Percentiles rank a stretch among this genome's conserved stretches.
phyloP scores from a whole-genome alignment of 2,113 vertebrate species.

The Rhinopithecus roxellana region DNA sequence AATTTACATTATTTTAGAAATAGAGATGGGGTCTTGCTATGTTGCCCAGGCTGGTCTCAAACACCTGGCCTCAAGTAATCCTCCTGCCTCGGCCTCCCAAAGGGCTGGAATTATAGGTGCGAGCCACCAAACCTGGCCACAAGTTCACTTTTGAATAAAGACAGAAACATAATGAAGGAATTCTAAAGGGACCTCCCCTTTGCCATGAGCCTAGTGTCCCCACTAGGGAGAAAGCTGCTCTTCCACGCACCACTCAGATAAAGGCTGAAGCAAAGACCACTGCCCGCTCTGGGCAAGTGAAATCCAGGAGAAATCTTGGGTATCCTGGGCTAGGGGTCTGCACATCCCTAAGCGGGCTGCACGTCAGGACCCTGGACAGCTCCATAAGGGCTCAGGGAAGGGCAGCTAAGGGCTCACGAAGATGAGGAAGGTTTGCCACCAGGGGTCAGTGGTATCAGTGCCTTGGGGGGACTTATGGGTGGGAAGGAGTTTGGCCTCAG shows the following conservation, averaged over 20 bases:
- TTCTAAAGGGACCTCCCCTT: background rate
- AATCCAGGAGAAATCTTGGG: background rate
- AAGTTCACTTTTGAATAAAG: background rate
- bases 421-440: background rate
- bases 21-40: background rate
- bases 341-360: fast-evolving
- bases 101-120: background rate
- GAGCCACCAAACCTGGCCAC: background rate
- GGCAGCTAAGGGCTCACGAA: fast-evolving
- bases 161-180: background rate
- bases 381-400: fast-evolving
- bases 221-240: background rate
- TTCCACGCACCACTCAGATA: background rate
- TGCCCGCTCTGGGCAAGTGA: background rate
- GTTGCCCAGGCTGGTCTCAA: background rate
- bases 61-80: background rate
- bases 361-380: conserved; percentile 40
- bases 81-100: background rate
- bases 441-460: background rate
- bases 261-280: background rate
- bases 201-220: background rate
- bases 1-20: too few relatives aligned
- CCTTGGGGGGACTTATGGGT: fast-evolving
- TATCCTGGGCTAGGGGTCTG: background rate
- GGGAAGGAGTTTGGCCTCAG: background rate